Evolutionary conservation across 2,113 vertebrate genomes (phyloP).

Genomic region (Elephas maximus): DNA sequence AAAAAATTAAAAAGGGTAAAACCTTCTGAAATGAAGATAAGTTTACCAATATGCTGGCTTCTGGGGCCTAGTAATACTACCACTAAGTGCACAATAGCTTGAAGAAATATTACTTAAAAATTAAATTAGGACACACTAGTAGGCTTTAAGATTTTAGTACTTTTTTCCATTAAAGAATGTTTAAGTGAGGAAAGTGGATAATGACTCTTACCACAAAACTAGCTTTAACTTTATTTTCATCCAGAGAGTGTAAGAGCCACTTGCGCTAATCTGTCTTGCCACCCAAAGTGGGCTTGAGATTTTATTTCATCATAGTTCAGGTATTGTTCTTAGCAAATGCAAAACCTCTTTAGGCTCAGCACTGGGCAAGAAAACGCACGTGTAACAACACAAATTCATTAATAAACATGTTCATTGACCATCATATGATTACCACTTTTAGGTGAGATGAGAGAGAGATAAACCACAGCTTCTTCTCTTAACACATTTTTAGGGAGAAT

Average conservation of each 20-base stretch:
- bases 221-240: constrained; percentile 12
- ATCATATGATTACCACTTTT: neutral
- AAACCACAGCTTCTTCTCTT: neutral
- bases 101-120: constrained; percentile 60
- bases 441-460: neutral
- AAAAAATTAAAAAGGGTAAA: neutral
- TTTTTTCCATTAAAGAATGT: constrained; percentile 41
- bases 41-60: constrained; percentile 24
- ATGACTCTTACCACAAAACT: neutral
- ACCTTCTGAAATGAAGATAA: constrained; percentile 34
- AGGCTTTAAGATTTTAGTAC: constrained; percentile 2
- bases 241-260: neutral
- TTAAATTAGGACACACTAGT: constrained; percentile 50
- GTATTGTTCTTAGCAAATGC: neutral
- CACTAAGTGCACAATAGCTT: constrained; percentile 15
- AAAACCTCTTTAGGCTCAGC: neutral
- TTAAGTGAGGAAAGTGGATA: constrained; percentile 30
- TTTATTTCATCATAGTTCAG: neutral
- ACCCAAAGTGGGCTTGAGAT: neutral
- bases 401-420: neutral
- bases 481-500: neutral
- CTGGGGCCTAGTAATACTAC: constrained; percentile 13
- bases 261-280: neutral
- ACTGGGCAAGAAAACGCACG: neutral
- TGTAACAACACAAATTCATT: neutral